A percentile compares a stretch with the other conserved stretches of the same genome.
Conservation (phyloP, 2,888 invertebrate species). For the Drosophila pseudotalamancana region DNA sequence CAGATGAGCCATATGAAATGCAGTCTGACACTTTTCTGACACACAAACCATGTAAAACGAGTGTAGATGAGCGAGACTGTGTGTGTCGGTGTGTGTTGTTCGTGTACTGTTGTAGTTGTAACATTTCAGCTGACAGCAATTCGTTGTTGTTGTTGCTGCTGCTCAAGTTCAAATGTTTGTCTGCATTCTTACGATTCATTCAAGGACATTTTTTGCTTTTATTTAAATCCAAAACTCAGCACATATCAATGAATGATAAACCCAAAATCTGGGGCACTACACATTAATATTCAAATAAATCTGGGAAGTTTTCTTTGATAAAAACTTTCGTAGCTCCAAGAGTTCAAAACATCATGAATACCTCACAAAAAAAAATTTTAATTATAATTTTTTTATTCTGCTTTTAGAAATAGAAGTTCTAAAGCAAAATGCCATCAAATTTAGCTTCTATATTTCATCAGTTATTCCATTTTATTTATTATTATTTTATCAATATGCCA, state of each 20-base stretch:
- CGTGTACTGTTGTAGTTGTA: constrained; percentile 34
- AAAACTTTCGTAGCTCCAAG: no score
- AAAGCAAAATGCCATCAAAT: no score
- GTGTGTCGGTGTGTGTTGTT: constrained; percentile 10
- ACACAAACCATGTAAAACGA: constrained; percentile 41
- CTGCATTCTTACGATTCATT: constrained; percentile 8
- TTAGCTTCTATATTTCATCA: no score
- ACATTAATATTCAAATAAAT: background rate
- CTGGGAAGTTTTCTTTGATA: no score
- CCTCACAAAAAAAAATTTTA: no score
- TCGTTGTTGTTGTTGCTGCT: constrained; percentile 10
- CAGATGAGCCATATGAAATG: constrained; percentile 68
- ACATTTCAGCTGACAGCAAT: constrained; percentile 44
- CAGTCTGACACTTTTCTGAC: constrained; percentile 74
- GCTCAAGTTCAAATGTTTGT: constrained; percentile 34
- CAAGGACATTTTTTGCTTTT: constrained; percentile 4
- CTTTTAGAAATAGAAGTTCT: no score
- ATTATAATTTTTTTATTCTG: no score
- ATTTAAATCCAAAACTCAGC: constrained; percentile 3
- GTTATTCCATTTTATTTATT: no score
- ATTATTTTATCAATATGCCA: no score
- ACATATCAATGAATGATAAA: constrained; percentile 18
- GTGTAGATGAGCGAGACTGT: constrained; percentile 1
- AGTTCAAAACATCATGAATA: no score
- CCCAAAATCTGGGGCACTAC: background rate